Evolutionary conservation across 2,888 invertebrate species (phyloP), one percentile per base, ranked within the genome.

Genomic region (Pheosia gnoma): DNA sequence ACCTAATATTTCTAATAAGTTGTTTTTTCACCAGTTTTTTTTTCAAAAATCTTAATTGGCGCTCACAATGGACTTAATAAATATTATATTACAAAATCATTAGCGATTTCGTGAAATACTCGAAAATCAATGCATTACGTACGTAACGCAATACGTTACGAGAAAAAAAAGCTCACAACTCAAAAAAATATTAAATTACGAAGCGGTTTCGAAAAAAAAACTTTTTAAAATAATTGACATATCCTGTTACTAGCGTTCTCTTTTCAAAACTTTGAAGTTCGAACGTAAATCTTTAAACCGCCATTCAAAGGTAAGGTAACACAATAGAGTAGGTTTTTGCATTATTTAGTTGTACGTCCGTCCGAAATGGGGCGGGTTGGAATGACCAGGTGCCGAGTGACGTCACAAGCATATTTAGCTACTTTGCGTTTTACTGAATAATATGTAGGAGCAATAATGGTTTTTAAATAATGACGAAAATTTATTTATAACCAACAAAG

Each of bases 191-290:
- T 55, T 45, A 58, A 56, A 58, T 57, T 59, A 36, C 25, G 25
- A 25, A 25, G 25, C 51, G 51, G 25, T 25, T 25, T 51, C 7
- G 4, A 51, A 51, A 47, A 11, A 63, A 68, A 66, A 56, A 56
- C 10, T 0, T 38, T 54, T 37, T 64, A 65, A 70, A 78, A 79
- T 80, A 77, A 84, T 80, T 80, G 77, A 79, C 67, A 74, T 82
- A 80, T 84, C 79, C 77, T 75, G 76, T 84, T 81, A 79, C 83
- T 55, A 47, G 43, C 56, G 59, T 64, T 68, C 60, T 36, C 57
- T 57, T 57, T 57, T 36, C 57, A 57, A 57, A 52, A 57, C 6
- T 57, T 45, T 45, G 57, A 45, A 57, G 45, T 10, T 45, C 57
- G 62, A 62, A 67, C 68, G 66, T 60, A 64, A 63, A 67, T 58